phyloP scores from a whole-genome alignment of 2,113 vertebrate genomes.

The Eira barbara region DNA sequence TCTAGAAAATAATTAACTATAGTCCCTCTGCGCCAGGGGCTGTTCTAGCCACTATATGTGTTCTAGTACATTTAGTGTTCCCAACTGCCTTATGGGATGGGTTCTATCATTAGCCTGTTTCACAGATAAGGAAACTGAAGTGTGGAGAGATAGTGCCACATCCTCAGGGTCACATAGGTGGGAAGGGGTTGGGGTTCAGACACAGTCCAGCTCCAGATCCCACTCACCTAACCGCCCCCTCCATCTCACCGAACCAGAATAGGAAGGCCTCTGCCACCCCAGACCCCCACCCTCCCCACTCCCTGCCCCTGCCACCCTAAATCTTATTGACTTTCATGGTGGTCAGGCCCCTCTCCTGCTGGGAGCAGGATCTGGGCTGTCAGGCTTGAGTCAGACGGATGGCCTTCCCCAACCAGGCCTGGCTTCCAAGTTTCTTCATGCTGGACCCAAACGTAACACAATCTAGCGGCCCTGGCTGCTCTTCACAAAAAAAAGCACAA shows the following conservation, averaged over 20 bases:
- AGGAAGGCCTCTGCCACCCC: background rate
- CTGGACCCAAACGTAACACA: conserved; percentile 60
- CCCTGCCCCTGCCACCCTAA: background rate
- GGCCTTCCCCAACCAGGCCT: conserved; percentile 31
- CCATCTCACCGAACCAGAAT: background rate
- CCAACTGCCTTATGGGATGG: background rate
- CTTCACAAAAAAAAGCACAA: conserved; percentile 54
- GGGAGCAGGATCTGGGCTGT: conserved; percentile 60
- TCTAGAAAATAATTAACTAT: background rate
- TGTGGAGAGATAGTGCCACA: background rate
- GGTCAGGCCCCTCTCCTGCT: conserved; percentile 23
- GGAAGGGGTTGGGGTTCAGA: background rate
- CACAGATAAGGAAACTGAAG: background rate
- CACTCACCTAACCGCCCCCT: background rate
- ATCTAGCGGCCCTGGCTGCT: conserved; percentile 52
- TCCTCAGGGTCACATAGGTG: background rate
- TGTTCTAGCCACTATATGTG: background rate
- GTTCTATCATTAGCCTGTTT: background rate
- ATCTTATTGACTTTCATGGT: conserved; percentile 15
- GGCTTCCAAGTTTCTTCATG: conserved; percentile 49
- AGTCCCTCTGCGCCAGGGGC: background rate
- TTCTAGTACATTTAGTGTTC: no score
- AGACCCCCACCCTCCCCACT: no score
- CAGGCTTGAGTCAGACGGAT: conserved; percentile 59
- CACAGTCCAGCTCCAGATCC: background rate